Base-by-base conservation (phyloP, 2,888 invertebrate species). In the Corythucha ciliata region DNA sequence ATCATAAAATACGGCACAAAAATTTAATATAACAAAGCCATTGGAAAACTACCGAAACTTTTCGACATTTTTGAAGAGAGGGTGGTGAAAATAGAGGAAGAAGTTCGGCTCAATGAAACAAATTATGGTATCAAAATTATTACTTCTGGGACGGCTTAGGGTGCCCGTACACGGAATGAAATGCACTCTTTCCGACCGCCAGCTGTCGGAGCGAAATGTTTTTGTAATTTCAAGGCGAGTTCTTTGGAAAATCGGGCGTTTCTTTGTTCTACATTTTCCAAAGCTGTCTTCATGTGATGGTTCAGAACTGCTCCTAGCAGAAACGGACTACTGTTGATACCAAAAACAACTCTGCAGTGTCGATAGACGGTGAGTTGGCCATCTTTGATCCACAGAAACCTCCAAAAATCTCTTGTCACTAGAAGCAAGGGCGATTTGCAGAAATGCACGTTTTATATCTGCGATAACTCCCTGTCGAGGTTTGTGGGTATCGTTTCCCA, bases 381-480 rank as follows among this genome's bases (percentile, higher is more conserved):
- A 20, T 26, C 41, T 12, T 40, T 21, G 4, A 34, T 16, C 58
- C 56, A 57, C 62, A 62, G 61, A 10, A 65, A 52, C 41, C 59
- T 24, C 1, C 63, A 45, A 52, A 54, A 63, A 41, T 63, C 56
- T 45, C 65, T n/a, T 45, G 36, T 66, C 63, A 5, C 54, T 29
- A 46, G 52, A 34, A 8, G 53, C 16, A 1, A 63, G 21, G 22
- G 53, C 51, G 16, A 65, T 62, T 56, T 63, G 63, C 10, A 63
- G 52, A 54, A 66, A 66, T 1, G 63, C 65, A 42, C 63, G 62
- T 16, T 55, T 25, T 3, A 65, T 64, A 52, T 60, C 58, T 0
- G 58, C 44, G 1, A 55, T 22, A 2, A 55, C 52, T n/a, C 58
- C 60, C 25, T 48, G 14, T 22, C 21, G 42, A 6, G 46, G 46